Percentiles rank a stretch among this genome's conserved stretches.
These are phyloP conservation scores for Eurytoma adleriae DNA, from an alignment of 2,888 invertebrate genomes.

Conservation along the genomic window DNA sequence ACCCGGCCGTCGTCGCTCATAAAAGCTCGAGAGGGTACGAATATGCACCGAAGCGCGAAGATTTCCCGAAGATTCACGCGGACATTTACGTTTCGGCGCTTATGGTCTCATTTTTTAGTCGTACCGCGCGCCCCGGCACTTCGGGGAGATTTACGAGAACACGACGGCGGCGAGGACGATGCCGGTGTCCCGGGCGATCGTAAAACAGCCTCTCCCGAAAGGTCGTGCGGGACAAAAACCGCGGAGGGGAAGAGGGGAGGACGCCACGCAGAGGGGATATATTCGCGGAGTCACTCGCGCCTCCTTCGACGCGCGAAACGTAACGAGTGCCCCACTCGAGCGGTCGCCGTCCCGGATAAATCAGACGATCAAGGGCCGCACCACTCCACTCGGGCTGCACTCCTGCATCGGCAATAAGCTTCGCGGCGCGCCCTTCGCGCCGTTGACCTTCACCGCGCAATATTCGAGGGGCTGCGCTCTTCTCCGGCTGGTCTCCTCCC, in stretches of 20 bases:
- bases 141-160: conserved; percentile 46
- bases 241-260: neutral
- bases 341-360: conserved; percentile 17
- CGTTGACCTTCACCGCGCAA: conserved; percentile 7
- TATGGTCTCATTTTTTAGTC: conserved; percentile 51
- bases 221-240: neutral
- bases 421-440: neutral
- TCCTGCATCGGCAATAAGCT: neutral
- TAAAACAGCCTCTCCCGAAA: conserved; percentile 39
- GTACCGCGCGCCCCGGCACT: neutral
- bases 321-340: conserved; percentile 2
- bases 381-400: conserved; percentile 6
- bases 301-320: conserved; percentile 11
- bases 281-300: neutral
- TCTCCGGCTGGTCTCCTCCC: neutral
- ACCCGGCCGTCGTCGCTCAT: conserved; percentile 23
- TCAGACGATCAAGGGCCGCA: conserved; percentile 46
- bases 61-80: conserved; percentile 53
- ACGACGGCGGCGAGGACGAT: neutral
- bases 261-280: conserved; percentile 17
- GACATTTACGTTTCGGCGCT: conserved; percentile 57
- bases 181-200: conserved; percentile 27
- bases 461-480: conserved; percentile 31
- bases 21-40: conserved; percentile 29
- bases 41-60: conserved; percentile 36